These are phyloP conservation scores for Onychostoma macrolepis DNA, from an alignment of 2,113 vertebrate genomes.

Conservation along the genomic window DNA sequence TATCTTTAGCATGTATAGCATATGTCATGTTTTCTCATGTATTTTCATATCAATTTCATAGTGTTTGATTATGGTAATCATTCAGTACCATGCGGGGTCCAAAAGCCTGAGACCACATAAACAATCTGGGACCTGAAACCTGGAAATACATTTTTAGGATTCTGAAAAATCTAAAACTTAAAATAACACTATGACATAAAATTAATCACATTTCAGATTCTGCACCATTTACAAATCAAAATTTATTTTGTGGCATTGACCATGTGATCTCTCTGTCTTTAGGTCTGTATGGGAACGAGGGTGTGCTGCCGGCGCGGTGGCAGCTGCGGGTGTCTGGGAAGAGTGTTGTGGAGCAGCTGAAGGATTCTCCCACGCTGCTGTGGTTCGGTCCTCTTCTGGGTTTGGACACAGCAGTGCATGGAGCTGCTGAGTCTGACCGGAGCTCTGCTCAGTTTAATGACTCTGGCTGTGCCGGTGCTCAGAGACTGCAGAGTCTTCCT, in stretches of 20 bases:
- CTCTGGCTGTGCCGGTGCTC: conserved; percentile 73
- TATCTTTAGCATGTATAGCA: neutral
- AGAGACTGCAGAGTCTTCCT: conserved; percentile 82
- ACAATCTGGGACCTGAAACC: neutral
- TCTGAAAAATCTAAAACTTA: neutral
- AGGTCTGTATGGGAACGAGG: conserved; percentile 91
- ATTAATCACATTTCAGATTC: neutral
- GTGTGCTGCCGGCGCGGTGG: conserved; percentile 83
- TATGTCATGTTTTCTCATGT: too few relatives aligned
- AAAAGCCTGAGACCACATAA: neutral
- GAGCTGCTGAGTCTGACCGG: conserved; percentile 89
- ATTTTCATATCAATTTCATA: too few relatives aligned
- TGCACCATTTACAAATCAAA: neutral
- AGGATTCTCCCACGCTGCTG: conserved; percentile 83
- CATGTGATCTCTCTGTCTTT: neutral
- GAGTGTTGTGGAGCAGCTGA: conserved; percentile 80
- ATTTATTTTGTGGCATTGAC: neutral
- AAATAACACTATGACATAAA: neutral
- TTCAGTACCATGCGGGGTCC: neutral
- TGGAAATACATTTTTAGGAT: neutral
- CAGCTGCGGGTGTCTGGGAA: conserved; percentile 82
- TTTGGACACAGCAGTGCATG: conserved; percentile 88
- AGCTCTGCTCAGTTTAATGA: conserved; percentile 71
- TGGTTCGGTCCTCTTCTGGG: conserved; percentile 85
- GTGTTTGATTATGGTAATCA: neutral